Base-by-base conservation (phyloP, 1,140 invertebrate genomes). In the Drosophila littoralis region DNA sequence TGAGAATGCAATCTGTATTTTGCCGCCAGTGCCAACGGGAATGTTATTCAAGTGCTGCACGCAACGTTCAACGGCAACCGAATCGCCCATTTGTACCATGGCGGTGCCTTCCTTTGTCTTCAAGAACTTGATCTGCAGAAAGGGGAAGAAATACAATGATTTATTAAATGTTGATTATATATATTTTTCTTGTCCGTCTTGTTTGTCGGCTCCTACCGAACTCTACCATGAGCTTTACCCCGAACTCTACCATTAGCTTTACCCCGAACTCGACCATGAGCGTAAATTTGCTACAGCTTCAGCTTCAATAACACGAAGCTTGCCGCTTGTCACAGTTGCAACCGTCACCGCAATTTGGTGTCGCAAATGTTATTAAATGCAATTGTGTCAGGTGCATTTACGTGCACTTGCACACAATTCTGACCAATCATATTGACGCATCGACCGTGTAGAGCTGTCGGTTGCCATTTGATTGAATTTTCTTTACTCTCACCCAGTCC, bases 71-170 rank as follows among this genome's bases (percentile, higher is more conserved):
- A 99, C 98, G 7, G 98, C 97, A 51, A 97, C 94, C n/a, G 95
- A 95, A 92, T 99, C 98, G 10, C 98, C 98, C 98, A 99, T 98
- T 93, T 99, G 98, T 68, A 99, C 97, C 98, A 99, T 99, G n/a
- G 98, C 98, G 64, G 98, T 98, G 58, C 98, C 98, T 91, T 99
- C 98, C 94, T 99, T 99, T 60, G 97, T 99, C 94, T 99, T 99
- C 92, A 99, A 94, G 93, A 99, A 99, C 94, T 99, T 99, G 77
- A 99, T 96, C 98, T 99, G 93, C 6, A 93, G 94, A 90, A 77
- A n/a, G 8, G 59, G 58, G 33, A 4, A 4, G 0, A 22, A 2
- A 22, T 22, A 22, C 22, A 22, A 22, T 22, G 1, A 22, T 22
- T 22, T 22, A 22, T 2, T 22, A 2, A 3, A 22, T 2, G 22